Percentiles rank a stretch among this genome's conserved stretches.
Evolutionary conservation across 2,888 invertebrate genomes (phyloP).

Genomic region (Polietes domitor): DNA sequence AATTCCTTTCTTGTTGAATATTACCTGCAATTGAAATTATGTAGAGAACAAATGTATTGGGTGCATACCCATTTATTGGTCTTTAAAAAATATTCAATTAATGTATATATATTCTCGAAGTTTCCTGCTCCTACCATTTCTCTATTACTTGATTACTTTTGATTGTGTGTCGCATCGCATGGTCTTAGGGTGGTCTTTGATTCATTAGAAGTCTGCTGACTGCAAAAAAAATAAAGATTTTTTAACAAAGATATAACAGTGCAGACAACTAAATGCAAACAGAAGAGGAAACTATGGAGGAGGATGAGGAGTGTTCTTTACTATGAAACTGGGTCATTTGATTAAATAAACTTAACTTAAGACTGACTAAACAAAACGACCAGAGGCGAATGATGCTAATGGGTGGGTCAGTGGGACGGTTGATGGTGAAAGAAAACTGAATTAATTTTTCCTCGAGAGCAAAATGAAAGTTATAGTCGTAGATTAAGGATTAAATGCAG

Average conservation of each 20-base stretch:
- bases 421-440: background rate
- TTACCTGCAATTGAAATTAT: background rate
- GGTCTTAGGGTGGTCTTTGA: conserved; percentile 55
- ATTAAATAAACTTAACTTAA: background rate
- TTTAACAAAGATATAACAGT: conserved; percentile 1
- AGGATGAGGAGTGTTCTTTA: background rate
- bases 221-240: background rate
- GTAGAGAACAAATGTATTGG: background rate
- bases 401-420: background rate
- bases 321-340: background rate
- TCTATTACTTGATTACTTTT: conserved; percentile 12
- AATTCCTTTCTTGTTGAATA: no score
- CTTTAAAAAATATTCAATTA: background rate
- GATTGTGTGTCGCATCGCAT: conserved; percentile 45
- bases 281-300: background rate
- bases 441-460: background rate
- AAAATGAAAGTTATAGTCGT: no score
- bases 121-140: background rate
- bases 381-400: no score
- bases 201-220: conserved; percentile 49
- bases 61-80: background rate
- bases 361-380: background rate
- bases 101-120: background rate
- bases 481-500: no score
- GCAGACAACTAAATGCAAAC: background rate